These are phyloP conservation scores for Parnassius glacialis DNA, from an alignment of 2,888 invertebrate genomes.

Conservation along the genomic window DNA sequence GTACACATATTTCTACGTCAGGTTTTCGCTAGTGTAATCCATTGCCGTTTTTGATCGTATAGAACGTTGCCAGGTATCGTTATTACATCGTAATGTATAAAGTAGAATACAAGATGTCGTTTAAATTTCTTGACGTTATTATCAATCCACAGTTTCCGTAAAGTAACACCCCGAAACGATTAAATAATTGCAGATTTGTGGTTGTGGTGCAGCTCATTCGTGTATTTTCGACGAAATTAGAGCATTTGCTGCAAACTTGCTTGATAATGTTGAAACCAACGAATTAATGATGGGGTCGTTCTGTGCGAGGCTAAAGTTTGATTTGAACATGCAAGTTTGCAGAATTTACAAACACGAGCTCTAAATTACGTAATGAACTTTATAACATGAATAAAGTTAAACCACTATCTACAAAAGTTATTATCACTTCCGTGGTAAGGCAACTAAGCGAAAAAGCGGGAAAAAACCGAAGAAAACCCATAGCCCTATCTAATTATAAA, in stretches of 20 bases:
- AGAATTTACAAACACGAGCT: constrained; percentile 3
- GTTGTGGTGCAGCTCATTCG: constrained; percentile 58
- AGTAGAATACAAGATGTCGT: not conserved
- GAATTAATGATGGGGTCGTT: constrained; percentile 59
- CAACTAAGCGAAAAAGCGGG: too few species aligned
- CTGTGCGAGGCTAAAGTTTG: constrained; percentile 33
- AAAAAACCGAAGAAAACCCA: too few species aligned
- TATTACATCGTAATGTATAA: constrained; percentile 4
- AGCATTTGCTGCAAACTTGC: constrained; percentile 60
- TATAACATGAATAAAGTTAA: too few species aligned
- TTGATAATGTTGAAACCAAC: constrained; percentile 63
- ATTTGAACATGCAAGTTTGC: too few species aligned
- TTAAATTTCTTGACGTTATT: constrained; percentile 5
- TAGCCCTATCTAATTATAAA: too few species aligned
- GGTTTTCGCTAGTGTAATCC: constrained; percentile 34
- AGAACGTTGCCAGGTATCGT: not conserved
- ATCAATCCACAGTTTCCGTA: constrained; percentile 56
- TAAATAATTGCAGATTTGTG: constrained; percentile 72
- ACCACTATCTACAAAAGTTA: too few species aligned
- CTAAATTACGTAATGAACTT: not conserved
- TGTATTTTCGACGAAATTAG: constrained; percentile 65
- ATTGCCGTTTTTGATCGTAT: constrained; percentile 36
- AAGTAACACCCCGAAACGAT: constrained; percentile 70
- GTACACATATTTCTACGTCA: constrained; percentile 34
- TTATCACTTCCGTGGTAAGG: too few species aligned